Base-by-base conservation (phyloP, 2,888 invertebrate genomes). In the Ophion slaviceki region DNA sequence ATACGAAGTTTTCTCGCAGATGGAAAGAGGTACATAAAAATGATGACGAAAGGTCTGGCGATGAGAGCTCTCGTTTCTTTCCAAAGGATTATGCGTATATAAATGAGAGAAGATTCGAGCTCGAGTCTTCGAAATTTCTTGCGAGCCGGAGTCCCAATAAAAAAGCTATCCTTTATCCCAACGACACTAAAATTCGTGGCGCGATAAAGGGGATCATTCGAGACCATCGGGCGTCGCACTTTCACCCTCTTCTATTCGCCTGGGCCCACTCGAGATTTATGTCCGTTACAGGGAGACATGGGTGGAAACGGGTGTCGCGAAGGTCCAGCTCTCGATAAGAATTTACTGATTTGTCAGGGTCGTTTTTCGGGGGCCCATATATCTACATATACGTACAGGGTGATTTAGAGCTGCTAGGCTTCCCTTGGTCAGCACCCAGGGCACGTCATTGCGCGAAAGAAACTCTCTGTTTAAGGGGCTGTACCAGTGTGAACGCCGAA, bases 181-280 rank as follows among this genome's bases (percentile, higher is more conserved):
- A 70, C 72, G 74, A 80, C 77, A 75, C 61, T 68, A 70, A 75
- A 81, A 75, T 47, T 62, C 40, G 71, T 57, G 28, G 64, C 24
- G 59, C 47, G 84, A 76, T 76, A 80, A 84, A 68, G 67, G 53
- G 71, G 28, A 61, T n/a, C 20, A 40, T 72, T 20, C 72, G 61
- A 57, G 28, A 64, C 71, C 40, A 61, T 61, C 32, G 72, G 11
- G 79, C 71, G 47, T 61, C 40, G 53, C 28, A 86, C 72, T 74
- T 61, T 80, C 47, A 77, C 74, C 72, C 62, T 78, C 53, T 82
- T 75, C 74, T 61, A 86, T 70, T 75, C 86, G 70, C 64, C 74
- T 17, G 68, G 77, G 70, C 66, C 74, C 82, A 74, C 80, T 81
- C 40, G 78, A 83, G 80, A 83, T 83, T 78, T 83, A 86, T 78